Base-by-base conservation (phyloP, 2,113 vertebrate species). In the Neogale vison region DNA sequence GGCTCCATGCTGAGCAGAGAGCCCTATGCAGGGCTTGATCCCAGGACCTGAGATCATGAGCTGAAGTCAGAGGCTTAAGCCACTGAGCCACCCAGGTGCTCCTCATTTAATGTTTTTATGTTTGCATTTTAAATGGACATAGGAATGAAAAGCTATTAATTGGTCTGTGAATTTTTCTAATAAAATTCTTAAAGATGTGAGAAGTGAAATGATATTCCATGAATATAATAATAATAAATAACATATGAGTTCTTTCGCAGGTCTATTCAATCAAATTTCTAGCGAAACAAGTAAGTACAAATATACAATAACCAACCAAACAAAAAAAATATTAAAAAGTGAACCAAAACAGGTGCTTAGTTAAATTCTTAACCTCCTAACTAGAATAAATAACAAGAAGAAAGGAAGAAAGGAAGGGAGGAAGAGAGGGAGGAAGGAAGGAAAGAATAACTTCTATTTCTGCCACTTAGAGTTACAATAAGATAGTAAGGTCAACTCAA, bases 401-500 rank as follows among this genome's bases (percentile, higher is more conserved):
- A 13, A 61, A 76, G 21, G 69, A 45, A 67, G 11, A 17, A 80
- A 26, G 31, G 31, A 52, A 71, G 17, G 23, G 63, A 65, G 29
- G 63, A 34, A 65, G 6, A 13, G 31, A 65, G 17, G 20, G 26
- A 13, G 24, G 6, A 29, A 82, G 1, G 4, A 39, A 42, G 47
- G 13, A 55, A 67, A 17, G 20, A 4, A 47, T 8, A 84, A 63
- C 36, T 55, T 90, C 23, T 77, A 6, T 57, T 92, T 52, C 18
- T 88, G 45, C 8, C 57, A 36, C 50, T 5, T 79, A 77, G 39
- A 57, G 67, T 90, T 55, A 57, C 39, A 39, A 13, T 74, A 74
- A 91, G 82, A 80, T 84, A 47, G 9, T 72, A 71, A 91, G 88
- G 61, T 95, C 82, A 97, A 76, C 42, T 29, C 94, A 80, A 90